phyloP scores from a whole-genome alignment of 2,797 vertebrate species.

The Pteronotus mesoamericanus region DNA sequence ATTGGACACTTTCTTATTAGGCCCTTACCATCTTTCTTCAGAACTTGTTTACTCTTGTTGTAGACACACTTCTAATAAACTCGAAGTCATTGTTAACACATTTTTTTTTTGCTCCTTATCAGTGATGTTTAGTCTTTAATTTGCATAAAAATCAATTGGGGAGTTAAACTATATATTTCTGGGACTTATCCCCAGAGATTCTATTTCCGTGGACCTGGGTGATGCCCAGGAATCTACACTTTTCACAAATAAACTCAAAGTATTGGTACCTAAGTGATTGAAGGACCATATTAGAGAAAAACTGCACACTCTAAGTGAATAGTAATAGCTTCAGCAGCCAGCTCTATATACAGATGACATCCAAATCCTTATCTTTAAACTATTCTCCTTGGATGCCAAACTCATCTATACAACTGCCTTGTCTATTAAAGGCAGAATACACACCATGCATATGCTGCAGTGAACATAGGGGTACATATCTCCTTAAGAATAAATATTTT shows the following conservation, averaged over 20 bases:
- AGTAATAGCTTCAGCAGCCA: neutral
- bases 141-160: neutral
- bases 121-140: neutral
- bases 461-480: neutral
- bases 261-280: neutral
- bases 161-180: neutral
- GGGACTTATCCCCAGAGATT: neutral
- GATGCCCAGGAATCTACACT: neutral
- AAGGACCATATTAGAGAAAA: neutral
- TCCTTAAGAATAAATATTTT: neutral
- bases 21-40: neutral
- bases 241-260: neutral
- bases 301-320: neutral
- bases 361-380: neutral
- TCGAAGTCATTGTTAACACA: neutral
- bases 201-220: neutral
- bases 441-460: neutral
- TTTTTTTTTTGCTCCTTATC: conserved; percentile 9
- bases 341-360: neutral
- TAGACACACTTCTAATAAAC: neutral
- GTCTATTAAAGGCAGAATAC: neutral
- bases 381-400: neutral
- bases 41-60: neutral
- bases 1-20: neutral
- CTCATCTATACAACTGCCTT: neutral